A percentile compares a stretch with the other conserved stretches of the same genome.
These are phyloP conservation scores for Saimiri boliviensis DNA, from an alignment of 2,113 vertebrate species.

Conservation along the genomic window DNA sequence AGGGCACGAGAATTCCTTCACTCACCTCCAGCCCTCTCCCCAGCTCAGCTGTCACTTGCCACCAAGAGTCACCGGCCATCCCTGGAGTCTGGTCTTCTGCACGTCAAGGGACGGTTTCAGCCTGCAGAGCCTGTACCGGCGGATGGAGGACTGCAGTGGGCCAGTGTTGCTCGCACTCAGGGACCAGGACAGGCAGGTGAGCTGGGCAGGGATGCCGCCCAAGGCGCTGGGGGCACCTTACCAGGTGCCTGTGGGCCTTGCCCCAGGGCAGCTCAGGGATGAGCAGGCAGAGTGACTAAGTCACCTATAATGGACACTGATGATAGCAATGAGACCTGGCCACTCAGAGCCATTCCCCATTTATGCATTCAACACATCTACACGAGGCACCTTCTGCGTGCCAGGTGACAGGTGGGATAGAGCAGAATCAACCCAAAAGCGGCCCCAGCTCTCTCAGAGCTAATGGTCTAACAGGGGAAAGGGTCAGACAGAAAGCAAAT, in stretches of 20 bases:
- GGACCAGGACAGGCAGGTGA: conserved; percentile 83
- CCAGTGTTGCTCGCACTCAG: conserved; percentile 80
- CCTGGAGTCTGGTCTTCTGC: conserved; percentile 82
- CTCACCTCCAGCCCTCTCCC: conserved; percentile 42
- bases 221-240: neutral
- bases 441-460: neutral
- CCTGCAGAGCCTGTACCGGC: conserved; percentile 84
- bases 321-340: neutral
- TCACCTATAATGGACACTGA: neutral
- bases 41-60: conserved; percentile 82
- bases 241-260: neutral
- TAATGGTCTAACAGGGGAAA: neutral
- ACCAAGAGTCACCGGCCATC: conserved; percentile 50
- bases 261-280: neutral
- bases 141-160: conserved; percentile 75
- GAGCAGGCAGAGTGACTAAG: neutral
- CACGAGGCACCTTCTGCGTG: neutral
- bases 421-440: neutral
- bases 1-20: accelerated
- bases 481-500: neutral
- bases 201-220: neutral
- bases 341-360: neutral
- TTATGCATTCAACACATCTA: neutral
- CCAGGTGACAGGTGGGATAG: neutral
- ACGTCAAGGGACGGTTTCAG: conserved; percentile 83